These are phyloP conservation scores for Phalacrocorax brasilianus DNA, from an alignment of 2,113 vertebrate species.

Conservation along the genomic window DNA sequence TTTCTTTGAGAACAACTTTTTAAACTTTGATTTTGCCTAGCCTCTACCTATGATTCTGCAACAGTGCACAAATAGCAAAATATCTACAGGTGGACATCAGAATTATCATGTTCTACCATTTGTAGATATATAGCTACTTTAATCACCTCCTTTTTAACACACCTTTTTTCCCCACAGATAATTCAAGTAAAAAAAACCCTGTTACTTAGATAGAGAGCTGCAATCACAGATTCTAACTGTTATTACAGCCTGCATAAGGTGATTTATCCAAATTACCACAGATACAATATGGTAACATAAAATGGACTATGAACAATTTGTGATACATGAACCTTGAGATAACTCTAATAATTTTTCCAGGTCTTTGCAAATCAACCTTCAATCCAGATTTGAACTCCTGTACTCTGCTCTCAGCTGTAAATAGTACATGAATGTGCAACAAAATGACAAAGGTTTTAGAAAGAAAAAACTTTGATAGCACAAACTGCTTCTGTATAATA, in stretches of 20 bases:
- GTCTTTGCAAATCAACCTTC: background rate
- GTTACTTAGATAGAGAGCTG: background rate
- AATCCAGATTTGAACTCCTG: background rate
- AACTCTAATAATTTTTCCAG: background rate
- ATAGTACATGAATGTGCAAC: background rate
- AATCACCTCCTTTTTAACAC: background rate
- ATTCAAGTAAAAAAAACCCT: background rate
- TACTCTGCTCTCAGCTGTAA: background rate
- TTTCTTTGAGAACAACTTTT: background rate
- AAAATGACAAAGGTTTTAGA: background rate
- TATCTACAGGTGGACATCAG: background rate
- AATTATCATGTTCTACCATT: background rate
- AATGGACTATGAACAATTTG: conserved; percentile 20
- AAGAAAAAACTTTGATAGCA: background rate
- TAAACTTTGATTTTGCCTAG: background rate
- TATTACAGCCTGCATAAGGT: background rate
- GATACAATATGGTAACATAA: background rate
- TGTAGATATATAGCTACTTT: background rate
- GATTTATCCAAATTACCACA: background rate
- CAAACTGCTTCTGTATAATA: background rate
- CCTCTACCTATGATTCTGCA: background rate
- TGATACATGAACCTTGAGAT: background rate
- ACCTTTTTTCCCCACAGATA: background rate
- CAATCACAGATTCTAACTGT: background rate
- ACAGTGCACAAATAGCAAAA: background rate